Evolutionary conservation across 1,140 invertebrate species (phyloP), one percentile per base, ranked within the genome.

Genomic region (Anastrepha obliqua): DNA sequence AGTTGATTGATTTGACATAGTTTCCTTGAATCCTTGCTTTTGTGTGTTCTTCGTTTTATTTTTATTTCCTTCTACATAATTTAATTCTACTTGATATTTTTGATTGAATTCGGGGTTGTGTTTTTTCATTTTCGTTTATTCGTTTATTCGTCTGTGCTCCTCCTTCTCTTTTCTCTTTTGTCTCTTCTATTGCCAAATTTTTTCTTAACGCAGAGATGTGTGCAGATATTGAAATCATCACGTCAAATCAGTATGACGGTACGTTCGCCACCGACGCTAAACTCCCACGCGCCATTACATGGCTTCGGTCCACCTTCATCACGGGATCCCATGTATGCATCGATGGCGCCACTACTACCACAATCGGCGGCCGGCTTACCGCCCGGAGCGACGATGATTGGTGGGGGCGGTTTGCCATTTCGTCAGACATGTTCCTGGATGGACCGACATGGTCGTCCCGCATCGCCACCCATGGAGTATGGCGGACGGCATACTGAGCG

Each of bases 361-460:
- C 91, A 91, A 87, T 87, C 90, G 67, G 93, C 93, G 88, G 94
- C 93, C n/a, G 85, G 88, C 59, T 67, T 90, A 47, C 88, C 86
- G 67, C 89, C 90, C 62, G 90, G 91, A 89, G 93, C 94, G 39
- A 94, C 91, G 94, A 90, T 95, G 39, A 90, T 85, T 44, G 86
- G 88, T 93, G 88, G 93, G 92, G 88, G 93, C 93, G 91, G 95
- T 42, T 94, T 96, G 89, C 93, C 93, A 88, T 93, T 91, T 89
- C 95, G 97, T 60, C 97, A 98, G 89, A 97, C 96, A 29, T 98
- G 98, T 94, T 97, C 97, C 20, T 98, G 98, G 98, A 98, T 98
- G 95, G 97, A 98, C 93, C 94, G 97, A 51, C 96, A 97, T 89
- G 98, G 97, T 44, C 94, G 97, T 87, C 96, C 97, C 0, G 97